Conservation (phyloP, 2,888 invertebrate genomes). For the Ceratothoa steindachneri region DNA sequence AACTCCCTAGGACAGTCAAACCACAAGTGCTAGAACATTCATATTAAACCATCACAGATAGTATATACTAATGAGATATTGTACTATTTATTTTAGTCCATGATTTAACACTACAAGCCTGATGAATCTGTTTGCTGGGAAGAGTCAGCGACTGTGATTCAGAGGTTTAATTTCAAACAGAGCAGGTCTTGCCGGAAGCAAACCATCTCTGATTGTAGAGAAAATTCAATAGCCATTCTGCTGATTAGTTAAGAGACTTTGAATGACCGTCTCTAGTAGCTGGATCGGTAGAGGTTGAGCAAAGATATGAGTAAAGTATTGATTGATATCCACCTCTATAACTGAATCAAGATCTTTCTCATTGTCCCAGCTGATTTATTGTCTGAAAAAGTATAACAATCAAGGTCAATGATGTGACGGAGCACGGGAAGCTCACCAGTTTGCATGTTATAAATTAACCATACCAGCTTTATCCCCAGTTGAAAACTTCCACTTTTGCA, state of each 20-base stretch:
- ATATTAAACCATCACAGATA: background rate
- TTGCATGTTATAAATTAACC: background rate
- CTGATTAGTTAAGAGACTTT: background rate
- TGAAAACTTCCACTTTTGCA: background rate
- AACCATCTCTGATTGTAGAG: background rate
- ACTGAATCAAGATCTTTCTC: background rate
- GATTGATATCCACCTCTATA: background rate
- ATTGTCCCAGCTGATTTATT: background rate
- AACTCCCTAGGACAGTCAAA: background rate
- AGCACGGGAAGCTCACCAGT: background rate
- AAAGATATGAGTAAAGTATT: background rate
- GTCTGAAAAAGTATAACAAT: background rate
- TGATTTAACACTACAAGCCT: constrained; percentile 1
- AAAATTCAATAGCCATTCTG: background rate
- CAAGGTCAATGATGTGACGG: background rate
- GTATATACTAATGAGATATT: background rate
- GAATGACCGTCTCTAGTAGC: background rate
- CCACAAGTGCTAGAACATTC: constrained; percentile 1
- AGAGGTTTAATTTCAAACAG: background rate
- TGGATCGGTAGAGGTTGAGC: background rate
- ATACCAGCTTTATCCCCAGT: background rate
- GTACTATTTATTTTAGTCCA: background rate
- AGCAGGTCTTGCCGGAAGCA: background rate
- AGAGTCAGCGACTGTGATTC: background rate
- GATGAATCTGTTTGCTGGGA: background rate